Percentiles rank a stretch among this genome's conserved stretches.
These are phyloP conservation scores for Eucera pruinosa DNA, from an alignment of 2,888 invertebrate species.

Conservation along the genomic window DNA sequence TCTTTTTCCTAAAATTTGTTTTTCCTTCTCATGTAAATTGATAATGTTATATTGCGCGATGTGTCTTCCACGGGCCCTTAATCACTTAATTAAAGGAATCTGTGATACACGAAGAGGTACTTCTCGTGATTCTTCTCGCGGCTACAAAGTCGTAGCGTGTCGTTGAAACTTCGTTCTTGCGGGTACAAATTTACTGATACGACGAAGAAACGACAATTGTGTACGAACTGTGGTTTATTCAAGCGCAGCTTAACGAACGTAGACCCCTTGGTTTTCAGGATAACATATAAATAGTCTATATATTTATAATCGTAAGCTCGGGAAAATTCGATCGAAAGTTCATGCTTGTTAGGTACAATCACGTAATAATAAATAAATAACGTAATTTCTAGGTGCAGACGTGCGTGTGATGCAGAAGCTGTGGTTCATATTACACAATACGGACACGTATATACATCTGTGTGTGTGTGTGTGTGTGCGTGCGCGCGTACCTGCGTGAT, in stretches of 20 bases:
- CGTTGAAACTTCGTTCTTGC: constrained; percentile 51
- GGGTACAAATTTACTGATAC: constrained; percentile 59
- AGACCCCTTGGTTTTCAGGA: constrained; percentile 44
- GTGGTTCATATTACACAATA: constrained; percentile 48
- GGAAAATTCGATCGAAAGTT: constrained; percentile 44
- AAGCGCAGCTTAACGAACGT: constrained; percentile 54
- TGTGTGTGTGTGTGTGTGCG: constrained; percentile 31
- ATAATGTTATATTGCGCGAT: too few species aligned
- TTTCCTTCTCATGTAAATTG: too few species aligned
- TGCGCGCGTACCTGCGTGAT: constrained; percentile 13
- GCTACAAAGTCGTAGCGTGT: constrained; percentile 22
- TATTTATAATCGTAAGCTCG: constrained; percentile 49
- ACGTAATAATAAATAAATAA: constrained; percentile 60
- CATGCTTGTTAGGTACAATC: constrained; percentile 62
- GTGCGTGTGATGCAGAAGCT: constrained; percentile 52
- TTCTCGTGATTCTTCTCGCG: constrained; percentile 27
- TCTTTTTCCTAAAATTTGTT: too few species aligned
- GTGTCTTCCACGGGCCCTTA: too few species aligned
- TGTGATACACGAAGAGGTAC: constrained; percentile 32
- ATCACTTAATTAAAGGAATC: constrained; percentile 20
- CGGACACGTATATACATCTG: constrained; percentile 28
- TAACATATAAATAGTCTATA: constrained; percentile 20
- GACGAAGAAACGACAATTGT: constrained; percentile 31
- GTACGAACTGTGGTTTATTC: constrained; percentile 43
- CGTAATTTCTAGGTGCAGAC: constrained; percentile 64